Percentiles rank a stretch among this genome's conserved stretches.
Evolutionary conservation across 1,140 invertebrate genomes (phyloP).

Genomic region (Forficula auricularia): DNA sequence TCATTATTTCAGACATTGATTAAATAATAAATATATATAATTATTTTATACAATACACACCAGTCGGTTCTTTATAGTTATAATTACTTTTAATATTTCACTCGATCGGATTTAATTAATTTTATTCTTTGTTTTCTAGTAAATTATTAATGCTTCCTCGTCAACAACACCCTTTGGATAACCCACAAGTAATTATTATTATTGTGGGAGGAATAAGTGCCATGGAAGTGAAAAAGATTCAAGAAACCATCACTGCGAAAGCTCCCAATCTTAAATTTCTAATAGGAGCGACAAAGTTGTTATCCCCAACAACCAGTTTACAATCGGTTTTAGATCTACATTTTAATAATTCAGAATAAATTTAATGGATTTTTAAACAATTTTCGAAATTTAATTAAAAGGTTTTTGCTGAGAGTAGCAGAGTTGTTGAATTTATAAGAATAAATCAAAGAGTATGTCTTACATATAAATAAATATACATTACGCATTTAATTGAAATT

Average conservation of each 20-base stretch:
- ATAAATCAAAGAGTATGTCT: too few relatives aligned
- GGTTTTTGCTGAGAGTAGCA: too few relatives aligned
- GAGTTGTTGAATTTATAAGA: too few relatives aligned
- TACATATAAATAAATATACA: too few relatives aligned
- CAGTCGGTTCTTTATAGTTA: too few relatives aligned
- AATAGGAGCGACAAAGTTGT: constrained; percentile 7
- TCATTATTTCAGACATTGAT: too few relatives aligned
- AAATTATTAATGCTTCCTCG: constrained; percentile 18
- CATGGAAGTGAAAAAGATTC: constrained; percentile 29
- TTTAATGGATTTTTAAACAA: background rate
- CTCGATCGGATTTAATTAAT: background rate
- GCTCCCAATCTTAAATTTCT: constrained; percentile 3
- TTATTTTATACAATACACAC: constrained; percentile 8
- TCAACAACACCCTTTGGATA: constrained; percentile 34
- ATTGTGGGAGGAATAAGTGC: constrained; percentile 39
- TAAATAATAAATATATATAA: constrained; percentile 7
- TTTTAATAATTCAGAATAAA: background rate
- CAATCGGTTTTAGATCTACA: background rate
- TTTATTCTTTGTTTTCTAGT: background rate
- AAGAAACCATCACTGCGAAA: constrained; percentile 9
- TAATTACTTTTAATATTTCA: background rate
- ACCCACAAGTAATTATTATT: constrained; percentile 35
- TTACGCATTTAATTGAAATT: too few relatives aligned
- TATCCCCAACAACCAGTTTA: constrained; percentile 4
- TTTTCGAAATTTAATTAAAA: background rate